phyloP scores from a whole-genome alignment of 2,888 invertebrate genomes.

The Cantharis nigra region DNA sequence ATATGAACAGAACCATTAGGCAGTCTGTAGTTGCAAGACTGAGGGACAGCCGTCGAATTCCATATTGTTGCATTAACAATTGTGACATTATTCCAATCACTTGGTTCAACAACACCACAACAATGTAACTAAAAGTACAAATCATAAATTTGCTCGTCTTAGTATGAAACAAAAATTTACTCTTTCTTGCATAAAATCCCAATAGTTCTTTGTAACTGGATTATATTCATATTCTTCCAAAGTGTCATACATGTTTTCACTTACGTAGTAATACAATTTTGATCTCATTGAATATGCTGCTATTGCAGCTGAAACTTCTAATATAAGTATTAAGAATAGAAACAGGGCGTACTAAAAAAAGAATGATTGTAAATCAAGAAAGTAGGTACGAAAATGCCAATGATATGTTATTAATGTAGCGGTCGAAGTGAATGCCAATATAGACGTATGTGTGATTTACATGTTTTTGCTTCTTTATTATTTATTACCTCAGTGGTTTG shows the following conservation, averaged over 20 bases:
- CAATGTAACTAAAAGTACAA: conserved; percentile 50
- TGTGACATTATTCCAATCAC: conserved; percentile 47
- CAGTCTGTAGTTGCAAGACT: conserved; percentile 18
- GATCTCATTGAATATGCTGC: conserved; percentile 59
- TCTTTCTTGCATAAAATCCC: conserved; percentile 63
- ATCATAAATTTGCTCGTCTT: not conserved
- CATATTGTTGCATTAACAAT: not conserved
- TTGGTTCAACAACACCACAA: conserved; percentile 49
- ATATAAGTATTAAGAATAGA: conserved; percentile 60
- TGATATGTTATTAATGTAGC: no score
- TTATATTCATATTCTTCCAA: conserved; percentile 54
- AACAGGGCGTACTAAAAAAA: conserved; percentile 59
- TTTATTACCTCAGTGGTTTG: no score
- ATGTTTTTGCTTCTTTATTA: no score
- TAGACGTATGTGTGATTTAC: no score
- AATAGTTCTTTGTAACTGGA: conserved; percentile 54
- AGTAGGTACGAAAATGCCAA: not conserved
- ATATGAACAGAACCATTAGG: conserved; percentile 14
- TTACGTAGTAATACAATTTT: conserved; percentile 53
- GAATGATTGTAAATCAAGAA: not conserved
- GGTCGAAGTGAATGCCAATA: no score
- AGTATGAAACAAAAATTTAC: conserved; percentile 51
- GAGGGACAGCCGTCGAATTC: conserved; percentile 9
- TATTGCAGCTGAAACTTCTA: conserved; percentile 66
- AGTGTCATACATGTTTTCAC: conserved; percentile 56